These are phyloP conservation scores for Philereme vetulata DNA, from an alignment of 2,888 invertebrate species.

Conservation along the genomic window DNA sequence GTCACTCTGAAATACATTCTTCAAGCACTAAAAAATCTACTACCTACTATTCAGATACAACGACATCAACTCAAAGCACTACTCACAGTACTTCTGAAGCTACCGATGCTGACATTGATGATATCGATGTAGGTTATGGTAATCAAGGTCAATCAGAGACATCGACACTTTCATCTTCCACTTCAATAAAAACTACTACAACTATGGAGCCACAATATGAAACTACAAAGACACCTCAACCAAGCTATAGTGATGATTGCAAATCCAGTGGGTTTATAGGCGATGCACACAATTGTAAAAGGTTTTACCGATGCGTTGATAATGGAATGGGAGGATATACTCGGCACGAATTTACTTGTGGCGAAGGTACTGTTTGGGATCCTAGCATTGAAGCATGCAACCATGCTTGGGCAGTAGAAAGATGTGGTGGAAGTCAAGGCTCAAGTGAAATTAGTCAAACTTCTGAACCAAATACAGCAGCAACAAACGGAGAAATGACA, in stretches of 20 bases:
- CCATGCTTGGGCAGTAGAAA: constrained; percentile 79
- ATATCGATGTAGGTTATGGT: constrained; percentile 46
- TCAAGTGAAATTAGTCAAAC: constrained; percentile 20
- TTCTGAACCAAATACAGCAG: constrained; percentile 29
- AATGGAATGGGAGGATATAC: constrained; percentile 84
- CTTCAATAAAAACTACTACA: constrained; percentile 35
- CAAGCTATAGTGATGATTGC: constrained; percentile 52
- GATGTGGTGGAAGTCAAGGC: constrained; percentile 46
- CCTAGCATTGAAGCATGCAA: constrained; percentile 82
- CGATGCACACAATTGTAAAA: constrained; percentile 83
- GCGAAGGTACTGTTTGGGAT: constrained; percentile 87
- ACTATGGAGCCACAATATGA: constrained; percentile 16
- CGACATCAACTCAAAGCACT: constrained; percentile 37
- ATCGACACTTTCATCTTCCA: constrained; percentile 29
- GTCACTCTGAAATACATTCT: constrained; percentile 30
- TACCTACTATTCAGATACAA: constrained; percentile 25
- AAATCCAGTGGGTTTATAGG: constrained; percentile 83
- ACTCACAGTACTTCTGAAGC: constrained; percentile 33
- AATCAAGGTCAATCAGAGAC: constrained; percentile 34
- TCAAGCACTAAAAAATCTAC: constrained; percentile 30
- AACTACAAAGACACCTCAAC: constrained; percentile 13
- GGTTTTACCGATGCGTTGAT: constrained; percentile 87
- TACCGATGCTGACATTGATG: constrained; percentile 37
- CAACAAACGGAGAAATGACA: constrained; percentile 13
- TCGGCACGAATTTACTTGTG: constrained; percentile 86